Evolutionary conservation across 2,113 vertebrate species (phyloP).

Genomic region (Odontesthes bonariensis): DNA sequence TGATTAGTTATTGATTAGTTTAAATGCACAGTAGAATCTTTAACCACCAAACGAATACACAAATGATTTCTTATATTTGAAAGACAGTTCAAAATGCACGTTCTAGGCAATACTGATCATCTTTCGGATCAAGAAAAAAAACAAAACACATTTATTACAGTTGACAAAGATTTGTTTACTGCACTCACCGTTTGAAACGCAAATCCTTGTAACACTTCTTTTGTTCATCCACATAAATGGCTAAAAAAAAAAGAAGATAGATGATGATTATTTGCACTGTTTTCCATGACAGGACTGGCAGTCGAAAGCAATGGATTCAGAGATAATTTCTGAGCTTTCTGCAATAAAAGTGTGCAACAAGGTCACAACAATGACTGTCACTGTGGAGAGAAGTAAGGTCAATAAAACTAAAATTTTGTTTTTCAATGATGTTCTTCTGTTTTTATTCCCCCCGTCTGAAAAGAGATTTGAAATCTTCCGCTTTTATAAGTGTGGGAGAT

Average conservation of each 20-base stretch:
- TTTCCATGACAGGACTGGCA: not conserved
- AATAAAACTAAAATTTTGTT: not conserved
- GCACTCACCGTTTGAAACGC: constrained; percentile 85
- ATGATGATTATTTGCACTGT: constrained; percentile 2
- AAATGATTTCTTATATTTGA: too few relatives aligned
- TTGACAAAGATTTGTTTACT: not conserved
- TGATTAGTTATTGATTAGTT: too few relatives aligned
- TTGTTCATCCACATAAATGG: constrained; percentile 85
- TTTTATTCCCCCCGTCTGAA: too few relatives aligned
- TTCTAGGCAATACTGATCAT: too few relatives aligned
- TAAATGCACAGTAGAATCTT: too few relatives aligned
- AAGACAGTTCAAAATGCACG: too few relatives aligned
- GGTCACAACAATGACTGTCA: not conserved
- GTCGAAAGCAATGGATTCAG: not conserved
- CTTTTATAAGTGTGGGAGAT: too few relatives aligned
- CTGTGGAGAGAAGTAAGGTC: not conserved
- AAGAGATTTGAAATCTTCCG: too few relatives aligned
- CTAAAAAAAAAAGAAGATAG: constrained; percentile 63
- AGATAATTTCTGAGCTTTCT: not conserved
- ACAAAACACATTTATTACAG: not conserved
- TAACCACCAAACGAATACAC: too few relatives aligned
- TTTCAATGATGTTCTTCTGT: too few relatives aligned
- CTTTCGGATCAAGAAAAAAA: not conserved
- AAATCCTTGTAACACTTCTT: constrained; percentile 87
- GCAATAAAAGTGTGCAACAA: not conserved